Evolutionary conservation across 1,140 invertebrate species (phyloP), one percentile per base, ranked within the genome.

Genomic region (Goniozus legneri): DNA sequence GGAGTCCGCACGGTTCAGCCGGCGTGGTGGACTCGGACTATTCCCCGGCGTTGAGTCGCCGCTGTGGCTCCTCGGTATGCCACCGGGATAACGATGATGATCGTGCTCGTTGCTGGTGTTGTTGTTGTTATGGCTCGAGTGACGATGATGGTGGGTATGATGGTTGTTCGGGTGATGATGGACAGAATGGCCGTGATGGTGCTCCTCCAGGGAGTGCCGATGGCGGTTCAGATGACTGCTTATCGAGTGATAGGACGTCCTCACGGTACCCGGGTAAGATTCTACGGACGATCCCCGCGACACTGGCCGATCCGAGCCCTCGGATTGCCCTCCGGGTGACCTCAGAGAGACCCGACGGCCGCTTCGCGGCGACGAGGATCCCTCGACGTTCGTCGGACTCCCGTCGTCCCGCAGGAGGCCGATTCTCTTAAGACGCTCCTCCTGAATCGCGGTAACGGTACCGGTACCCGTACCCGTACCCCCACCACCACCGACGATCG

Each of bases 401-500:
- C 48, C 63, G 55, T 69, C 63, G 44, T 67, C 69, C 3, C 71
- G 46, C 30, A 72, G 65, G 38, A 72, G 65, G 4, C 67, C 65
- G 0, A 72, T 60, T 0, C 71, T 50, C 19, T 68, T 44, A 67
- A 76, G 40, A 73, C 62, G 56, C 53, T 73, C 48, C 56, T 62
- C 36, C 62, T 55, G 69, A 54, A 50, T 54, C 58, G 48, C 62
- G 60, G 46, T 52, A 36, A 21, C 57, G 46, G 30, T 61, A n/a
- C 54, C 19, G 47, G 47, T 42, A 54, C 53, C 45, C 63, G 43
- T n/a, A 47, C 56, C 50, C 44, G 58, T 52, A 44, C 60, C 53
- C 8, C 66, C 73, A 47, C 80, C 79, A 14, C 81, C 81, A 45
- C 92, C 91, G 37, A 96, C 92, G 55, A 95, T 92, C 58, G 91